phyloP scores from a whole-genome alignment of 2,113 vertebrate species.

The Cryptotis parvus region DNA sequence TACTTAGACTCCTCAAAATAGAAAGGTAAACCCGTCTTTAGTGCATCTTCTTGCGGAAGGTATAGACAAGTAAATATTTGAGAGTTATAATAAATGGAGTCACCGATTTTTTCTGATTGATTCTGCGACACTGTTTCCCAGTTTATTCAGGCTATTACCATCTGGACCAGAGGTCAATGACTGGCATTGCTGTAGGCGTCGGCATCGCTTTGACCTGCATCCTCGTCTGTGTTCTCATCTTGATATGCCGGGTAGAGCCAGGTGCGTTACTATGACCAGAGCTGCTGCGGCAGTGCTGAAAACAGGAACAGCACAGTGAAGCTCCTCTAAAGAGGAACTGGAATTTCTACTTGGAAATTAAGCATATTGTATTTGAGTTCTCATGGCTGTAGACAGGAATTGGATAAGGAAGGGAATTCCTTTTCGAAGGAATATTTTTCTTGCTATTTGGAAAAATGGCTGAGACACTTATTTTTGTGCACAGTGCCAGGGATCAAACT shows the following conservation, averaged over 20 bases:
- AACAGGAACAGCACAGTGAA: conserved; percentile 28
- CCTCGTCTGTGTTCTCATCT: conserved; percentile 94
- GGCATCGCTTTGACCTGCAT: conserved; percentile 98
- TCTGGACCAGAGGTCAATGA: conserved; percentile 96
- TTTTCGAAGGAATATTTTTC: conserved; percentile 25
- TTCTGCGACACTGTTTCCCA: conserved; percentile 76
- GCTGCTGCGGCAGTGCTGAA: not conserved
- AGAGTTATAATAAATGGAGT: not conserved
- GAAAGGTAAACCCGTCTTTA: conserved; percentile 33
- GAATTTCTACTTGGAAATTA: conserved; percentile 50
- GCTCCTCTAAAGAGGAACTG: not conserved
- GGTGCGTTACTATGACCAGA: conserved; percentile 85
- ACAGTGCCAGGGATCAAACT: too few relatives aligned
- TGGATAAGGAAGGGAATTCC: not conserved
- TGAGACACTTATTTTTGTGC: not conserved
- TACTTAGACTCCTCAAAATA: conserved; percentile 15
- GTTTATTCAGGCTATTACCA: conserved; percentile 94
- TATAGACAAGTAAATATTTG: not conserved
- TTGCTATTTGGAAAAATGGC: conserved; percentile 41
- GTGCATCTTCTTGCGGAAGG: too few relatives aligned
- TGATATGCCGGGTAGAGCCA: conserved; percentile 94
- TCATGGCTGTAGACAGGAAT: not conserved
- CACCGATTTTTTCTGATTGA: conserved; percentile 21
- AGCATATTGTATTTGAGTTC: not conserved
- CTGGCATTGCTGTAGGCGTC: conserved; percentile 95